These are phyloP conservation scores for Eustalomyia histrio DNA, from an alignment of 2,888 invertebrate genomes.

Conservation along the genomic window DNA sequence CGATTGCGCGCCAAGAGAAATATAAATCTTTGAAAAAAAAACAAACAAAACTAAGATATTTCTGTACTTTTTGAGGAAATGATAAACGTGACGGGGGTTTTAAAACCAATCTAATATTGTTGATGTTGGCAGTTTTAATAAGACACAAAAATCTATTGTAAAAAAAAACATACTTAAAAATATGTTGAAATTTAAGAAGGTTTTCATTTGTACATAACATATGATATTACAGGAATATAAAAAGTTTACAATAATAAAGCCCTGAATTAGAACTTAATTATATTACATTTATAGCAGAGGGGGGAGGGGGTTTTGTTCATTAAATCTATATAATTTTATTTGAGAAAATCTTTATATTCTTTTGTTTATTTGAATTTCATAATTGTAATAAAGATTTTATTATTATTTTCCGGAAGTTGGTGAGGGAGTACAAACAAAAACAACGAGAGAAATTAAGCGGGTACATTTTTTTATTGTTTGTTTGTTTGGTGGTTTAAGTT, in stretches of 20 bases:
- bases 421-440: conserved; percentile 39
- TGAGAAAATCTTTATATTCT: neutral
- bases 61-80: conserved; percentile 38
- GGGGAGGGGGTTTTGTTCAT: too few relatives aligned
- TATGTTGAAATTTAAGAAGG: neutral
- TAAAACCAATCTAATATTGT: conserved; percentile 20
- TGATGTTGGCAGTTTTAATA: conserved; percentile 42
- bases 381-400: conserved; percentile 9
- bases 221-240: neutral
- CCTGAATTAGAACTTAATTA: conserved; percentile 4
- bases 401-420: conserved; percentile 40
- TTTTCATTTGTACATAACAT: neutral
- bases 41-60: conserved; percentile 37
- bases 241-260: neutral
- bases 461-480: conserved; percentile 7
- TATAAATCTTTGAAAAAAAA: conserved; percentile 8
- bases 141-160: conserved; percentile 19
- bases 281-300: neutral
- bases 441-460: conserved; percentile 12
- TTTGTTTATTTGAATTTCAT: neutral
- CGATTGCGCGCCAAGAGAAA: conserved; percentile 24
- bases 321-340: too few relatives aligned
- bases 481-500: conserved; percentile 9
- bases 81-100: conserved; percentile 45
- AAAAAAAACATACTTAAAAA: neutral